Percentiles rank a stretch among this genome's conserved stretches.
Conservation (phyloP, 2,113 vertebrate genomes). For the Nerophis ophidion region DNA sequence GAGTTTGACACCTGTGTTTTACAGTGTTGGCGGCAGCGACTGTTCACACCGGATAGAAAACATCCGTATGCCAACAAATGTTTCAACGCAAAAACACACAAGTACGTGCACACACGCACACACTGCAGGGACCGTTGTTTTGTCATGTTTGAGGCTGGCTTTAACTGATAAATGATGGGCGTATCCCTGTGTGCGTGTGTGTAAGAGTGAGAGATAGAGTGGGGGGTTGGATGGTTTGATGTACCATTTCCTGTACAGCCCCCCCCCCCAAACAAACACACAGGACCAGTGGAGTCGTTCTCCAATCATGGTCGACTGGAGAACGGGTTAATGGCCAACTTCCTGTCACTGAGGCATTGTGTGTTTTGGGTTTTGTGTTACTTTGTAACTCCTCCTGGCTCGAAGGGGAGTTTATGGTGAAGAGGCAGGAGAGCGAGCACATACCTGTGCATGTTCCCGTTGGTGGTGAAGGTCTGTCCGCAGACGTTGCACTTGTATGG, state of each 20-base stretch:
- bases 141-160: constrained; percentile 26
- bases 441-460: constrained; percentile 99
- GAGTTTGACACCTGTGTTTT: too few species aligned
- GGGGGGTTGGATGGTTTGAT: constrained; percentile 23
- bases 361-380: neutral
- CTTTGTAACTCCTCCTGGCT: neutral
- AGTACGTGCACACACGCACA: neutral
- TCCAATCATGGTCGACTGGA: constrained; percentile 16
- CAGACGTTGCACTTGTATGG: constrained; percentile 92
- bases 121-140: constrained; percentile 8
- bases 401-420: neutral
- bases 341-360: constrained; percentile 13
- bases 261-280: constrained; percentile 11
- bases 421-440: constrained; percentile 18
- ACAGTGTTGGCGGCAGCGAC: too few species aligned
- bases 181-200: constrained; percentile 18
- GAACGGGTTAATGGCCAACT: constrained; percentile 22
- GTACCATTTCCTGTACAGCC: constrained; percentile 27
- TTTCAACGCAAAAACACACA: constrained; percentile 1
- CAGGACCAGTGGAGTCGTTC: constrained; percentile 3
- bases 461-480: constrained; percentile 97
- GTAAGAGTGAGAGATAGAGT: constrained; percentile 17
- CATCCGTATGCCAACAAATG: neutral
- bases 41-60: too few species aligned
- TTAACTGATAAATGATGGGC: constrained; percentile 41